phyloP scores from a whole-genome alignment of 2,113 vertebrate species.

The Lontra canadensis region DNA sequence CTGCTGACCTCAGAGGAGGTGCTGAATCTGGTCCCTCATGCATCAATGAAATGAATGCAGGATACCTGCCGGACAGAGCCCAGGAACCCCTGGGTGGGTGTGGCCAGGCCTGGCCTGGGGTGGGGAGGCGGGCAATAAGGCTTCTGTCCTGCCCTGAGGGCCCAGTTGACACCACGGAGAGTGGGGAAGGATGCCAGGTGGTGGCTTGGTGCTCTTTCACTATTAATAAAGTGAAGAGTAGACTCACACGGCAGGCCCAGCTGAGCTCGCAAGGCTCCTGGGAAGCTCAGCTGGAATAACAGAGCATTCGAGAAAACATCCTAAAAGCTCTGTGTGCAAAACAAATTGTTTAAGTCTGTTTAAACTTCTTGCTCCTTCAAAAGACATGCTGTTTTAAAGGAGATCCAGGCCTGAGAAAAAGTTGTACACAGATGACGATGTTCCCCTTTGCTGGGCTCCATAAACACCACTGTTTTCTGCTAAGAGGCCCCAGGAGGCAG shows the following conservation, averaged over 20 bases:
- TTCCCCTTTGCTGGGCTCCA: neutral
- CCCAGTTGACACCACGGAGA: neutral
- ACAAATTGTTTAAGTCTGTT: neutral
- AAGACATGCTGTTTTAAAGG: neutral
- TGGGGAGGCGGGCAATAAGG: no score
- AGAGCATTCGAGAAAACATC: neutral
- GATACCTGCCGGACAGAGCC: fast-evolving
- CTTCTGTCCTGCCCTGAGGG: neutral
- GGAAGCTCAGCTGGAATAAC: neutral
- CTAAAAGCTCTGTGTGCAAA: neutral
- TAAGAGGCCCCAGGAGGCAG: neutral
- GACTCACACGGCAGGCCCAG: neutral
- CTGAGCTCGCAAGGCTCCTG: neutral
- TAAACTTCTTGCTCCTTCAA: neutral
- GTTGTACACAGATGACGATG: neutral
- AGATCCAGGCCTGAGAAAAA: neutral
- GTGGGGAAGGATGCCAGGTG: neutral
- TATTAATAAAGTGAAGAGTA: neutral
- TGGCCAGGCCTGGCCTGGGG: neutral
- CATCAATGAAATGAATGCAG: fast-evolving
- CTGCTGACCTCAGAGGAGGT: neutral
- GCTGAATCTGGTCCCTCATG: neutral
- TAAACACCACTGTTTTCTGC: fast-evolving
- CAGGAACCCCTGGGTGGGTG: neutral
- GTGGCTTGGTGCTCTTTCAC: neutral